These are phyloP conservation scores for Paramuricea clavata DNA, from an alignment of 92 coral and sea anemone species.

Conservation along the genomic window DNA sequence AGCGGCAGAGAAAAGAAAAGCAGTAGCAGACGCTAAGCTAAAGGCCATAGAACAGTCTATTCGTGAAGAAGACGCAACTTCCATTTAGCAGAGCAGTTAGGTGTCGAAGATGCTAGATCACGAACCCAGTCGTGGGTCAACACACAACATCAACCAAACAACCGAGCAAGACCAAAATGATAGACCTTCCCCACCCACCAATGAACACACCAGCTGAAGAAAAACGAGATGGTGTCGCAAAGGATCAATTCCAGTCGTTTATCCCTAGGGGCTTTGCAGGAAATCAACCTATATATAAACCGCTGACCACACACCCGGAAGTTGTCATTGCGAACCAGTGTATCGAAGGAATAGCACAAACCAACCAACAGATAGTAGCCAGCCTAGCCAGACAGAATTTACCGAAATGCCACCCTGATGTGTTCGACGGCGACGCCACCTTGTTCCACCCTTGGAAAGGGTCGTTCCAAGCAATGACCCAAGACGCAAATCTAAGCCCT, in stretches of 20 bases:
- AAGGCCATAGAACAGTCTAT: constrained; percentile 54
- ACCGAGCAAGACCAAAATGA: background rate
- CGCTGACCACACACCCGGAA: background rate
- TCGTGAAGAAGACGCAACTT: constrained; percentile 48
- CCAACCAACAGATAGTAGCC: too few species aligned
- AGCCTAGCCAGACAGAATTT: too few species aligned
- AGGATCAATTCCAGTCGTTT: background rate
- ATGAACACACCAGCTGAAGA: background rate
- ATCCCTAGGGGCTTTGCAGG: background rate
- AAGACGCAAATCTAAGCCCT: too few species aligned
- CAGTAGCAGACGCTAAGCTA: constrained; percentile 65
- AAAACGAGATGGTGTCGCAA: background rate
- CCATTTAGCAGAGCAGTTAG: background rate
- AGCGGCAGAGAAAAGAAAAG: constrained; percentile 61
- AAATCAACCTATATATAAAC: background rate
- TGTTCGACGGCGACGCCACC: too few species aligned
- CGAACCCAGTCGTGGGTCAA: constrained; percentile 31
- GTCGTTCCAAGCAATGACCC: too few species aligned
- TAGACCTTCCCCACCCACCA: background rate
- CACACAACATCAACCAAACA: constrained; percentile 14
- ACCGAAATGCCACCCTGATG: too few species aligned
- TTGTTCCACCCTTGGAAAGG: too few species aligned
- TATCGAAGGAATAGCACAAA: constrained; percentile 13
- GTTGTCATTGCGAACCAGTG: background rate
- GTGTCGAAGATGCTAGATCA: constrained; percentile 14